Conservation (phyloP, 2,888 invertebrate species). For the Phania funesta region DNA sequence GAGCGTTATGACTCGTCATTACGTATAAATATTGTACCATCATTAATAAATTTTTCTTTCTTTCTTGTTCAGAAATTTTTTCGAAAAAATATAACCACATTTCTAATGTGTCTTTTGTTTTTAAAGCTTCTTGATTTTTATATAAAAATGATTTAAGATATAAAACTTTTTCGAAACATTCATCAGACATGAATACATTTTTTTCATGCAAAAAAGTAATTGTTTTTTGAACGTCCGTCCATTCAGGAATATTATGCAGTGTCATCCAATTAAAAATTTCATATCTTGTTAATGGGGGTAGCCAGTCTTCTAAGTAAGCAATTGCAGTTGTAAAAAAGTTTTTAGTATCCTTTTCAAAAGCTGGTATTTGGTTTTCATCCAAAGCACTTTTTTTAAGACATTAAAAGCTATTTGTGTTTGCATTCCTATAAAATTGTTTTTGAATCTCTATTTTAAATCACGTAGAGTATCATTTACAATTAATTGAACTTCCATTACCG, state of each 20-base stretch:
- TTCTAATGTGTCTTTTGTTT: conserved; percentile 4
- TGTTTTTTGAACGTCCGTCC: conserved; percentile 19
- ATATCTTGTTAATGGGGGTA: conserved; percentile 11
- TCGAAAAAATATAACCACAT: conserved; percentile 11
- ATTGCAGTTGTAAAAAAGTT: conserved; percentile 45
- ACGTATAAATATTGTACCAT: conserved; percentile 47
- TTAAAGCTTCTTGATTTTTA: conserved; percentile 14
- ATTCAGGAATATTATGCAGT: conserved; percentile 16
- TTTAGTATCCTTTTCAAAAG: conserved; percentile 47
- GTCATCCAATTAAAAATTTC: conserved; percentile 50
- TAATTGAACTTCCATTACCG: conserved; percentile 41
- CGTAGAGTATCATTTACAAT: conserved; percentile 32
- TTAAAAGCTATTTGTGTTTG: conserved; percentile 44
- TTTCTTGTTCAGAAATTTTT: conserved; percentile 23
- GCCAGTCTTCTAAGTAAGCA: conserved; percentile 45
- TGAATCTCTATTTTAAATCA: conserved; percentile 40
- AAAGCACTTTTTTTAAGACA: conserved; percentile 44
- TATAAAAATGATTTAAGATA: conserved; percentile 5
- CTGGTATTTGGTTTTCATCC: conserved; percentile 30
- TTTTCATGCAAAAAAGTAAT: conserved; percentile 26
- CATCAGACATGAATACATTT: conserved; percentile 28
- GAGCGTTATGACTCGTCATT: conserved; percentile 38
- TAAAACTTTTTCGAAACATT: conserved; percentile 12
- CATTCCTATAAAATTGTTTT: conserved; percentile 46
- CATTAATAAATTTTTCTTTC: conserved; percentile 30